Conservation (phyloP, 1,140 invertebrate species). For the Melipona quadrifasciata region DNA sequence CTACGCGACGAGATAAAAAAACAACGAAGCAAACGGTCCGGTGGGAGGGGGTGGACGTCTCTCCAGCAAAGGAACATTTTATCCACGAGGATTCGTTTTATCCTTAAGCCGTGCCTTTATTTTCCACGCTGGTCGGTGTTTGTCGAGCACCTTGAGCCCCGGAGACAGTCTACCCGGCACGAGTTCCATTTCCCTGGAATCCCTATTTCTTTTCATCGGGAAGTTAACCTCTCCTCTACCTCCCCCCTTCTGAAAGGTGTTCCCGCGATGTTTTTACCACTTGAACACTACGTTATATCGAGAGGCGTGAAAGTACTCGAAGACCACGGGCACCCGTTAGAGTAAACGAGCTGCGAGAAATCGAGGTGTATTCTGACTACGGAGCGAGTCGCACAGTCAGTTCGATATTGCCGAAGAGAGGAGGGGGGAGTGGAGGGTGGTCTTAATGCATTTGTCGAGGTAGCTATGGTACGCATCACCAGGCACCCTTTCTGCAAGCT, state of each 20-base stretch:
- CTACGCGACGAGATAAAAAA: background rate
- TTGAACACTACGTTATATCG: conserved; percentile 23
- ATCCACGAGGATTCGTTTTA: conserved; percentile 7
- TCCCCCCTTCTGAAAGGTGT: background rate
- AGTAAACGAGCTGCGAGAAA: conserved; percentile 44
- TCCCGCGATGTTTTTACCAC: conserved; percentile 7
- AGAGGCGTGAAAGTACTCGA: conserved; percentile 13
- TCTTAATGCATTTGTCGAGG: conserved; percentile 81
- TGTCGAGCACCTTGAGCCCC: conserved; percentile 51
- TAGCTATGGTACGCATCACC: conserved; percentile 80
- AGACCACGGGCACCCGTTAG: background rate
- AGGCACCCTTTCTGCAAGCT: conserved; percentile 81
- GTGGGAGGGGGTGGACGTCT: too few species aligned
- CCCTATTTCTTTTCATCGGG: conserved; percentile 40
- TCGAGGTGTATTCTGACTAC: conserved; percentile 30
- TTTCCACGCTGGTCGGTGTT: conserved; percentile 20
- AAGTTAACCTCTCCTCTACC: background rate
- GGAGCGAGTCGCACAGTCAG: conserved; percentile 61
- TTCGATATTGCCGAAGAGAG: conserved; percentile 72
- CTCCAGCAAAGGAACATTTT: background rate
- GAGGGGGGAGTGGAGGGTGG: conserved; percentile 61
- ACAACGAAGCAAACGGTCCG: too few species aligned
- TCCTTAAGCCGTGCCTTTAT: conserved; percentile 38
- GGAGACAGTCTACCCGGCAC: conserved; percentile 44
- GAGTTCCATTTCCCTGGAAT: conserved; percentile 64